Percentiles rank a stretch among this genome's conserved stretches.
Conservation (phyloP, 2,888 invertebrate genomes). For the Galerucella pusilla region DNA sequence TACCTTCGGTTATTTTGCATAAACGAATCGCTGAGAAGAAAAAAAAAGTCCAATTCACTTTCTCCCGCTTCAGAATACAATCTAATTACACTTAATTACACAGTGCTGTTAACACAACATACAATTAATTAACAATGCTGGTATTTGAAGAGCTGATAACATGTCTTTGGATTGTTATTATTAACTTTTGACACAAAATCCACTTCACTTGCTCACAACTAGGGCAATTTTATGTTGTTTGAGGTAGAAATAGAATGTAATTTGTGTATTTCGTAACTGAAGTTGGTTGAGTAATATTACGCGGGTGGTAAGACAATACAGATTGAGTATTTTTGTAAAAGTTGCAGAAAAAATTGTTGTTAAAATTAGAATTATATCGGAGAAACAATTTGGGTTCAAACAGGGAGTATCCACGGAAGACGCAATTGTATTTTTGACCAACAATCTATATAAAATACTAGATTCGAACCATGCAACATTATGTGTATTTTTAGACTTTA, state of each 20-base stretch:
- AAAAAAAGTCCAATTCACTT: conserved; percentile 1
- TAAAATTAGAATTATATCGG: no score
- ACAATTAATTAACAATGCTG: background rate
- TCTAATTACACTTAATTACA: conserved; percentile 4
- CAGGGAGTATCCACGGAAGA: no score
- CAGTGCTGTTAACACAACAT: conserved; percentile 6
- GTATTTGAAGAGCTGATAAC: background rate
- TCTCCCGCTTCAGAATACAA: background rate
- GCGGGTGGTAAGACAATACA: no score
- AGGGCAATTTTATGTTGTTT: background rate
- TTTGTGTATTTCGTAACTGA: background rate
- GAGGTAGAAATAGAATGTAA: background rate
- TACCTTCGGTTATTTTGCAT: conserved; percentile 2
- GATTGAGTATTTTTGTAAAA: no score
- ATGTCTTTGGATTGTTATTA: background rate
- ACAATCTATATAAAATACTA: no score
- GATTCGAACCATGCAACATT: no score
- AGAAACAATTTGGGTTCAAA: no score
- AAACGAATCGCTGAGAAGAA: background rate
- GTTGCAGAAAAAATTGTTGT: no score
- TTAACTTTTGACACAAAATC: background rate
- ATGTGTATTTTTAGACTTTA: no score
- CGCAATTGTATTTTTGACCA: no score
- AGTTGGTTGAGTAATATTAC: background rate
- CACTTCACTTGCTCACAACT: background rate